Evolutionary conservation across 2,888 invertebrate species (phyloP).

Genomic region (Drosophila koepferae): DNA sequence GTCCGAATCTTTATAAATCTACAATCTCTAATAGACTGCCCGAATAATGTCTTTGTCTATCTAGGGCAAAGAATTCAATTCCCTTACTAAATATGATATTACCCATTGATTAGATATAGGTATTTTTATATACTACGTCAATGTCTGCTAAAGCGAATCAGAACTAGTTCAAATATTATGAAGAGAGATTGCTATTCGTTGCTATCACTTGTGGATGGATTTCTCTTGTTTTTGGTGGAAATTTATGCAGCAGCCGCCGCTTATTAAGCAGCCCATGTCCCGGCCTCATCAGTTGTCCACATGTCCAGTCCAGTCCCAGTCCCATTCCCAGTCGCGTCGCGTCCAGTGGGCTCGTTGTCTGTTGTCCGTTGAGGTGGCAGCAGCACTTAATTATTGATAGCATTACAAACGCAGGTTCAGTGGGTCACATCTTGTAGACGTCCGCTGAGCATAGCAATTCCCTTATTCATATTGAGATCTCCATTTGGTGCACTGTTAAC

Average conservation of each 20-base stretch:
- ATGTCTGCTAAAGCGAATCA: too few species aligned
- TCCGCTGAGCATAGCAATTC: constrained; percentile 16
- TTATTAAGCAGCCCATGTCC: constrained; percentile 73
- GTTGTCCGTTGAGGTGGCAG: constrained; percentile 66
- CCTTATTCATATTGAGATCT: constrained; percentile 42
- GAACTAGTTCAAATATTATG: too few species aligned
- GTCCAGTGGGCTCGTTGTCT: constrained; percentile 10
- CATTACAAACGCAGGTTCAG: constrained; percentile 74
- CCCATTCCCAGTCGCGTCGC: not conserved
- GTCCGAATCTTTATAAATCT: not conserved
- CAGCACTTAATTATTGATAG: constrained; percentile 80
- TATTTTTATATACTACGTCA: not conserved
- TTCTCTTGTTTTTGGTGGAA: constrained; percentile 55
- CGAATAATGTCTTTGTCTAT: not conserved
- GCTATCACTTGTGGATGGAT: not conserved
- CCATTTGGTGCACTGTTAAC: constrained; percentile 47
- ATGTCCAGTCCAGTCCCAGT: not conserved
- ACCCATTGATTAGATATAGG: not conserved
- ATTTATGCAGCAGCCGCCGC: constrained; percentile 79
- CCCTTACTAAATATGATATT: not conserved
- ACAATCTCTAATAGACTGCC: not conserved
- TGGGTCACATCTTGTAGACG: constrained; percentile 67
- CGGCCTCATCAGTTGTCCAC: constrained; percentile 11
- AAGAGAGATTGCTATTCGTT: constrained; percentile 29
- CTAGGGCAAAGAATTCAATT: not conserved